Percentiles rank a stretch among this genome's conserved stretches.
Evolutionary conservation across 1,140 invertebrate genomes (phyloP).

Genomic region (Zaprionus gabonicus): DNA sequence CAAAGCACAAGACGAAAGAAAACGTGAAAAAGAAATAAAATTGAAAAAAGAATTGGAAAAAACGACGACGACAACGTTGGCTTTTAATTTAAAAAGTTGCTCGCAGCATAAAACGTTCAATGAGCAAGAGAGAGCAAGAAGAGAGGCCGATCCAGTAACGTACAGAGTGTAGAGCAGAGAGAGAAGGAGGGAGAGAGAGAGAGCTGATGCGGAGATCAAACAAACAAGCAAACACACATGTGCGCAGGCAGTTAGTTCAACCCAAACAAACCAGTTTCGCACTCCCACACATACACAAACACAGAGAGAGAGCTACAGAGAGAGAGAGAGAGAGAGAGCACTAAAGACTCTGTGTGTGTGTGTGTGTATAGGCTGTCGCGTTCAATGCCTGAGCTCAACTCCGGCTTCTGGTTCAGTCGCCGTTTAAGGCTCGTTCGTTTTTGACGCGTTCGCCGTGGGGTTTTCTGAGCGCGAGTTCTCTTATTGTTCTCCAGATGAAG

Average conservation of each 20-base stretch:
- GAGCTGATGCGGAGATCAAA: conserved; percentile 17
- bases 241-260: conserved; percentile 43
- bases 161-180: background rate
- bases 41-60: conserved; percentile 32
- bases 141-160: background rate
- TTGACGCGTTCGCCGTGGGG: conserved; percentile 40
- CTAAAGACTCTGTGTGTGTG: background rate
- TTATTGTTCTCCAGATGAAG: conserved; percentile 11
- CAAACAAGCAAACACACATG: conserved; percentile 44
- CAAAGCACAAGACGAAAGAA: conserved; percentile 38
- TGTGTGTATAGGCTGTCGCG: conserved; percentile 18
- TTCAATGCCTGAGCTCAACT: conserved; percentile 46
- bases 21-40: conserved; percentile 49
- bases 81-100: conserved; percentile 77
- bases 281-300: conserved; percentile 58
- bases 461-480: conserved; percentile 12
- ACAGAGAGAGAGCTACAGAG: background rate
- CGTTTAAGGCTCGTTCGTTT: conserved; percentile 55
- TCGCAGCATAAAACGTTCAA: conserved; percentile 58
- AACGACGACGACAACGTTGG: conserved; percentile 22
- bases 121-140: conserved; percentile 25
- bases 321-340: conserved; percentile 17
- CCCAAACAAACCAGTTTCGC: conserved; percentile 72
- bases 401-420: conserved; percentile 49
- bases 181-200: conserved; percentile 3